These are phyloP conservation scores for Labroides dimidiatus DNA, from an alignment of 2,797 vertebrate species.

Conservation along the genomic window DNA sequence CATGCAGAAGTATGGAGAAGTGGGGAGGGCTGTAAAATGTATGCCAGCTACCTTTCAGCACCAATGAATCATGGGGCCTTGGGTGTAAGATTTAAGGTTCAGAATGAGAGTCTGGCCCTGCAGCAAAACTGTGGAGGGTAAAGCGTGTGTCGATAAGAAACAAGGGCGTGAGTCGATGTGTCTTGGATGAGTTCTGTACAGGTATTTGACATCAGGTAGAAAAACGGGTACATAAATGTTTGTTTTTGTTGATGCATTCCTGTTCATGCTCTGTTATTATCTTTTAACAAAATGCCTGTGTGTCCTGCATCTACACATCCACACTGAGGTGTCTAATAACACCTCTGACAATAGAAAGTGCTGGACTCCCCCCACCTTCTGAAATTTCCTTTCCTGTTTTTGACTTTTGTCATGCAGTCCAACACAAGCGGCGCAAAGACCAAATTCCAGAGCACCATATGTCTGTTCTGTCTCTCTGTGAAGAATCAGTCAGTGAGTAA, in stretches of 20 bases:
- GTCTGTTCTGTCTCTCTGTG: conserved; percentile 46
- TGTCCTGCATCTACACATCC: conserved; percentile 8
- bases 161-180: conserved; percentile 31
- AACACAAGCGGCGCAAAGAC: conserved; percentile 20
- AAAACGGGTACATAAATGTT: conserved; percentile 22
- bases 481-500: conserved; percentile 60
- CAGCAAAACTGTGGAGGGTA: conserved; percentile 21
- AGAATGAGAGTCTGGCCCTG: conserved; percentile 41
- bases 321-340: conserved; percentile 29
- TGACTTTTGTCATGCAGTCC: conserved; percentile 35
- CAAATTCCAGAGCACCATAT: conserved; percentile 64
- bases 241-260: conserved; percentile 17
- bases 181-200: conserved; percentile 17
- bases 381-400: conserved; percentile 64
- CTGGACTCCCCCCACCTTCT: conserved; percentile 17
- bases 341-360: conserved; percentile 28
- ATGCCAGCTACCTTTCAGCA: conserved; percentile 64
- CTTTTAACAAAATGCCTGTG: conserved; percentile 22
- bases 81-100: conserved; percentile 45
- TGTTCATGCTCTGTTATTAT: conserved; percentile 22
- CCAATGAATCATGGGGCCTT: conserved; percentile 51
- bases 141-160: conserved; percentile 31
- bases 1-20: conserved; percentile 2
- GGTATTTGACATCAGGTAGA: conserved; percentile 36
- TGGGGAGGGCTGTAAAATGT: conserved; percentile 40